A percentile compares a stretch with the other conserved stretches of the same genome.
These are phyloP conservation scores for Pleuronectes platessa DNA, from an alignment of 2,113 vertebrate genomes.

Conservation along the genomic window DNA sequence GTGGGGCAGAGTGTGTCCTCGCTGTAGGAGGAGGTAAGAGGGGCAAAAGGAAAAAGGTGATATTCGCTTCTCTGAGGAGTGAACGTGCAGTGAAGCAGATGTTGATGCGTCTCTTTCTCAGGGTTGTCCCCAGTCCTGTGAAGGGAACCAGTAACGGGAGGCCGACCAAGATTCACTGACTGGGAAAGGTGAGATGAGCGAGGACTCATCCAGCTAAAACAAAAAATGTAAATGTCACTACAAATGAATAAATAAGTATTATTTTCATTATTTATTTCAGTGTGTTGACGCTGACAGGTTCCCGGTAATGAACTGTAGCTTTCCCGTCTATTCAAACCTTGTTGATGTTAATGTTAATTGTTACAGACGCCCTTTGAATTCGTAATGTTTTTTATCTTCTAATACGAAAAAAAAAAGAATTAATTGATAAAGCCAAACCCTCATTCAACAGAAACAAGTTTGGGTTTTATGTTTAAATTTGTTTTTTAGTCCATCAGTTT, in stretches of 20 bases:
- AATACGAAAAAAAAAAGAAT: too few relatives aligned
- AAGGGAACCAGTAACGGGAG: background rate
- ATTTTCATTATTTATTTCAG: background rate
- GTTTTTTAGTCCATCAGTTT: too few relatives aligned
- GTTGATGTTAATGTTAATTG: too few relatives aligned
- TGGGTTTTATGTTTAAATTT: too few relatives aligned
- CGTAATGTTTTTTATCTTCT: too few relatives aligned
- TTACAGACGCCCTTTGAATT: too few relatives aligned
- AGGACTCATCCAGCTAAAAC: background rate
- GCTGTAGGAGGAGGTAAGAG: slow-evolving; percentile 49
- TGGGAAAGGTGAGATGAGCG: background rate
- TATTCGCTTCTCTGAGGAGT: background rate
- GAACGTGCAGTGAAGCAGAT: background rate
- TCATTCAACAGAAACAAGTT: too few relatives aligned
- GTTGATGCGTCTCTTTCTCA: background rate
- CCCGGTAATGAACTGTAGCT: too few relatives aligned
- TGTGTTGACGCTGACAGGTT: background rate
- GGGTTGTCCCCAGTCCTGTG: background rate
- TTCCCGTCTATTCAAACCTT: too few relatives aligned
- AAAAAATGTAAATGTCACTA: background rate
- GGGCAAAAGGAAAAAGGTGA: background rate
- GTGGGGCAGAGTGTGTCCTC: slow-evolving; percentile 66
- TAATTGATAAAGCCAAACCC: too few relatives aligned
- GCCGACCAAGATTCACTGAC: background rate
- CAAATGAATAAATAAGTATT: background rate